These are phyloP conservation scores for Lagria hirta DNA, from an alignment of 2,888 invertebrate genomes.

Conservation along the genomic window DNA sequence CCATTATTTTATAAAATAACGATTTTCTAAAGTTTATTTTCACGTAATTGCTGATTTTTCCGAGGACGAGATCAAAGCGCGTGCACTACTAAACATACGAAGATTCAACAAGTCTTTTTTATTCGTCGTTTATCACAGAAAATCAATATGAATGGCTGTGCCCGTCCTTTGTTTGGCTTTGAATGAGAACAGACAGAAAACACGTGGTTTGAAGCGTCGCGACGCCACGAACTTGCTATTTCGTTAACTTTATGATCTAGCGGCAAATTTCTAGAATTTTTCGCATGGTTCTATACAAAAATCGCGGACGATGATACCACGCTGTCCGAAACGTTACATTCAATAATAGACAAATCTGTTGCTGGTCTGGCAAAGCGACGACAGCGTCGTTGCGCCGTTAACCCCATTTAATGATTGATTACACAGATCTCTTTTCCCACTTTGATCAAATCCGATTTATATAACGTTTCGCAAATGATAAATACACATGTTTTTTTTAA, in stretches of 20 bases:
- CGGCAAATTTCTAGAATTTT: slow-evolving; percentile 5
- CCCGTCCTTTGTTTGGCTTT: slow-evolving; percentile 54
- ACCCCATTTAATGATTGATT: slow-evolving; percentile 29
- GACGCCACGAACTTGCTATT: slow-evolving; percentile 9
- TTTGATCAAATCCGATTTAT: too few species aligned
- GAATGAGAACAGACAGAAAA: slow-evolving; percentile 50
- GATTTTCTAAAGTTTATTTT: too few species aligned
- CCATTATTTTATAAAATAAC: slow-evolving; percentile 52
- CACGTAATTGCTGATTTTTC: slow-evolving; percentile 21
- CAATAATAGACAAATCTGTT: slow-evolving; percentile 26
- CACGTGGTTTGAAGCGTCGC: slow-evolving; percentile 40
- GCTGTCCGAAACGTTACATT: slow-evolving; percentile 17
- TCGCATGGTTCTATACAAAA: slow-evolving; percentile 5
- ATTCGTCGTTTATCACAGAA: slow-evolving; percentile 55
- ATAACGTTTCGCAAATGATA: too few species aligned
- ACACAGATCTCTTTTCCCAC: slow-evolving; percentile 21
- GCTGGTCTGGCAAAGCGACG: slow-evolving; percentile 24
- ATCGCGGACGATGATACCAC: slow-evolving; percentile 5
- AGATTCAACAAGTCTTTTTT: slow-evolving; percentile 61
- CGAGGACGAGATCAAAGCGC: slow-evolving; percentile 21
- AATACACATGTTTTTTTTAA: too few species aligned
- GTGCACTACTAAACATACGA: slow-evolving; percentile 31
- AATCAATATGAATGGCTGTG: slow-evolving; percentile 56
- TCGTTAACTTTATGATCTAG: too few species aligned
- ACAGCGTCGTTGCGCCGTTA: slow-evolving; percentile 30